A percentile compares a stretch with the other conserved stretches of the same genome.
phyloP scores from a whole-genome alignment of 2,888 invertebrate species.

The Pyrgus malvae region DNA sequence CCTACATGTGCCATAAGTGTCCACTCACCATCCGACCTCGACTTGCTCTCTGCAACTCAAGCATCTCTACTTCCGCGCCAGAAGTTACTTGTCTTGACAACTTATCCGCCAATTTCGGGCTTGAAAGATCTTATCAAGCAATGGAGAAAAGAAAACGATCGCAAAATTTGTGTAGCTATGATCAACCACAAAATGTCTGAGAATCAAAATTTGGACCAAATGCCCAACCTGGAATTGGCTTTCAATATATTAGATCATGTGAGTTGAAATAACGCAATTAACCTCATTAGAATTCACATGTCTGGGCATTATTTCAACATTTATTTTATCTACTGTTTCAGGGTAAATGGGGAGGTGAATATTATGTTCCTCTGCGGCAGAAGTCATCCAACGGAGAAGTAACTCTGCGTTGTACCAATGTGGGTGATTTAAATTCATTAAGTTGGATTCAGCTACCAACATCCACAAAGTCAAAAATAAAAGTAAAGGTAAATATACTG shows the following conservation, averaged over 20 bases:
- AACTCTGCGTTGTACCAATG: slow-evolving; percentile 33
- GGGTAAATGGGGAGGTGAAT: slow-evolving; percentile 47
- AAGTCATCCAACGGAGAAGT: slow-evolving; percentile 23
- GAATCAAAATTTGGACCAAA: slow-evolving; percentile 39
- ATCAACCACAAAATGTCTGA: slow-evolving; percentile 43
- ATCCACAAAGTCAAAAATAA: slow-evolving; percentile 35
- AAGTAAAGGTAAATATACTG: slow-evolving; percentile 45
- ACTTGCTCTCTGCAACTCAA: slow-evolving; percentile 36
- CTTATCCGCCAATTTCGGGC: slow-evolving; percentile 43
- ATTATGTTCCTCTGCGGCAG: slow-evolving; percentile 37
- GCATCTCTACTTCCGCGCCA: slow-evolving; percentile 38
- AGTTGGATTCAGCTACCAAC: slow-evolving; percentile 45
- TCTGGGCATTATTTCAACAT: neutral
- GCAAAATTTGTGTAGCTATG: slow-evolving; percentile 46
- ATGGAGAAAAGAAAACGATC: slow-evolving; percentile 41
- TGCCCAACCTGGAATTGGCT: slow-evolving; percentile 45
- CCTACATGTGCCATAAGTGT: slow-evolving; percentile 42
- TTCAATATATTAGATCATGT: slow-evolving; percentile 31
- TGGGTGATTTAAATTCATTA: slow-evolving; percentile 46
- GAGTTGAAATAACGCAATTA: neutral
- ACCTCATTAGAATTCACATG: neutral
- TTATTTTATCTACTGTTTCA: slow-evolving; percentile 35
- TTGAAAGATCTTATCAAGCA: slow-evolving; percentile 43
- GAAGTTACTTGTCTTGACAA: slow-evolving; percentile 42
- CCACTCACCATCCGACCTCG: slow-evolving; percentile 39